Evolutionary conservation across 2,888 invertebrate genomes (phyloP).

Genomic region (Mythimna loreyi): DNA sequence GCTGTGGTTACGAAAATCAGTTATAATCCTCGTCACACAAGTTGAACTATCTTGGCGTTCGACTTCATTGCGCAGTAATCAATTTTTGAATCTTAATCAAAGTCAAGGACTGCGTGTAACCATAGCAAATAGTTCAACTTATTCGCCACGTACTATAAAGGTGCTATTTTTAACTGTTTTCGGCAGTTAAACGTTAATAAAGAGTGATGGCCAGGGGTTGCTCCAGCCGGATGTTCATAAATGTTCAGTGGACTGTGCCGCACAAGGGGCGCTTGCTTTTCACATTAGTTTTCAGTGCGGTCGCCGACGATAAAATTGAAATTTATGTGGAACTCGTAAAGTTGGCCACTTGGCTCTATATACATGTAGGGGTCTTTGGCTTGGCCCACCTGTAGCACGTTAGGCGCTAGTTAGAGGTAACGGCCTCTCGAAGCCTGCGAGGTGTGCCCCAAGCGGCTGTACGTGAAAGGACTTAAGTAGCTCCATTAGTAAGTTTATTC

Average conservation of each 20-base stretch:
- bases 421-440: constrained; percentile 62
- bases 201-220: constrained; percentile 30
- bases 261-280: constrained; percentile 57
- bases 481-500: constrained; percentile 73
- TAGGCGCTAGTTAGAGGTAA: constrained; percentile 64
- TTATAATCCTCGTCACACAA: too few species aligned
- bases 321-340: constrained; percentile 75
- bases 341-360: constrained; percentile 62
- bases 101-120: too few species aligned
- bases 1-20: too few species aligned
- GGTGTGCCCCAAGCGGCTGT: constrained; percentile 67
- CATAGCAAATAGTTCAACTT: too few species aligned
- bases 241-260: constrained; percentile 40
- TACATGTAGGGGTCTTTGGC: constrained; percentile 54
- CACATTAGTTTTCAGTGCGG: constrained; percentile 64
- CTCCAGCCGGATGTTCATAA: constrained; percentile 40
- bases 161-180: constrained; percentile 42
- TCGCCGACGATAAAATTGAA: constrained; percentile 71
- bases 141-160: not conserved
- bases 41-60: too few species aligned
- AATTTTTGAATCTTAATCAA: too few species aligned
- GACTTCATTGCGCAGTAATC: too few species aligned
- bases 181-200: constrained; percentile 47
- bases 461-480: constrained; percentile 74
- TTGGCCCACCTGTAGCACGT: constrained; percentile 76